Base-by-base conservation (phyloP, 2,797 vertebrate genomes). In the Sebastes hubbsi region DNA sequence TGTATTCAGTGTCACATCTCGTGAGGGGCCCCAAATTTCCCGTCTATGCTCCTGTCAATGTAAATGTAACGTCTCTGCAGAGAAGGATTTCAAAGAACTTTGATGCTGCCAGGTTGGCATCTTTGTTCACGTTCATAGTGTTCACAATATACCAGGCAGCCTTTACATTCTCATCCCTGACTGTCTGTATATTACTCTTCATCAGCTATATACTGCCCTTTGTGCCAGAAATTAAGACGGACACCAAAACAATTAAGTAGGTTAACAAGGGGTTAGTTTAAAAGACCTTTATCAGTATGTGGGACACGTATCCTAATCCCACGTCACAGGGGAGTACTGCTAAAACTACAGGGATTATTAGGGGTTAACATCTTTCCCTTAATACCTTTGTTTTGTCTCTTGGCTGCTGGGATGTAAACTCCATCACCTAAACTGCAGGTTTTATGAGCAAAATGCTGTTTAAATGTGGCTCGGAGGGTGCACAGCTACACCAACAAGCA, bases 1-100 rank as follows among this genome's bases (percentile, higher is more conserved):
- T 90, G 86, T 87, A 56, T 82, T 85, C 49, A 18, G 65, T 84
- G 81, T 89, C 83, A 87, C 72, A 73, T 86, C 85, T 87, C 5
- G 42, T 71, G 78, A 83, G 80, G 72, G 82, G 75, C 79, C 77
- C 78, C 27, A 14, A 55, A 61, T 52, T 20, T 77, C 70, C 82
- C 30, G 7, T 2, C 42, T 60, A n/a, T 16, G 27, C 59, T 70
- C 64, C 79, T 76, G 82, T 85, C 82, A 75, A 6, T 74, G 64
- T 78, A 69, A 69, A 80, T 83, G 63, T 67, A 11, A 65, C 20
- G 32, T 75, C 56, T 80, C 22, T 38, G 27, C 60, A 58, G 58
- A 64, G 76, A 78, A 36, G 56, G 27, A 59, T 72, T 67, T 64
- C 32, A 54, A 42, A 77, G 46, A 59, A 64, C 68, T 59, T 70